Evolutionary conservation across 2,888 invertebrate species (phyloP).

Genomic region (Caenorhabditis auriculariae): DNA sequence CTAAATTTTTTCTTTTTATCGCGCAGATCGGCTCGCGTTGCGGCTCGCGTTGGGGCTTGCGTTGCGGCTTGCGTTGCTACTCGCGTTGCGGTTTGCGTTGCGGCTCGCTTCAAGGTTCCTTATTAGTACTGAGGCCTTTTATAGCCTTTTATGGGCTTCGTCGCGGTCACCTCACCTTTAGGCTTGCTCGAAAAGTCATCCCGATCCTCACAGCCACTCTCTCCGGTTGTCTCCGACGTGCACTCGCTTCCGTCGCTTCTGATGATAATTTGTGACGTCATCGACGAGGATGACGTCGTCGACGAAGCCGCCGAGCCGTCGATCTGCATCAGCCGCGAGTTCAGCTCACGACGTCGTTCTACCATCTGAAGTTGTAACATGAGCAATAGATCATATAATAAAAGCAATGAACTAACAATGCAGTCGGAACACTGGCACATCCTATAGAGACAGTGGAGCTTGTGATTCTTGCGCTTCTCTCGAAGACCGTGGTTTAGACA

Average conservation of each 20-base stretch:
- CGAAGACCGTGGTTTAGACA: constrained; percentile 46
- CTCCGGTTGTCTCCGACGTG: constrained; percentile 25
- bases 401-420: constrained; percentile 26
- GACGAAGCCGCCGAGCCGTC: constrained; percentile 11
- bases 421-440: constrained; percentile 43
- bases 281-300: constrained; percentile 7
- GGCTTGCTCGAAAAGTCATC: constrained; percentile 25
- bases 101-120: no score
- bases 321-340: constrained; percentile 42
- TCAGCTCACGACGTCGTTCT: constrained; percentile 45
- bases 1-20: no score
- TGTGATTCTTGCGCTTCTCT: constrained; percentile 48
- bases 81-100: no score
- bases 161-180: constrained; percentile 12
- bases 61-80: no score
- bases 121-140: no score
- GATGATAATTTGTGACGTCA: no score
- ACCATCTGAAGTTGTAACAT: constrained; percentile 38
- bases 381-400: not conserved
- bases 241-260: constrained; percentile 29
- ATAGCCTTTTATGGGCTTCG: no score
- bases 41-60: no score
- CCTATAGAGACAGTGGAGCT: constrained; percentile 36
- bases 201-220: constrained; percentile 25
- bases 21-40: no score